Conservation (phyloP, 1,140 invertebrate species). For the Zaprionus africanus region DNA sequence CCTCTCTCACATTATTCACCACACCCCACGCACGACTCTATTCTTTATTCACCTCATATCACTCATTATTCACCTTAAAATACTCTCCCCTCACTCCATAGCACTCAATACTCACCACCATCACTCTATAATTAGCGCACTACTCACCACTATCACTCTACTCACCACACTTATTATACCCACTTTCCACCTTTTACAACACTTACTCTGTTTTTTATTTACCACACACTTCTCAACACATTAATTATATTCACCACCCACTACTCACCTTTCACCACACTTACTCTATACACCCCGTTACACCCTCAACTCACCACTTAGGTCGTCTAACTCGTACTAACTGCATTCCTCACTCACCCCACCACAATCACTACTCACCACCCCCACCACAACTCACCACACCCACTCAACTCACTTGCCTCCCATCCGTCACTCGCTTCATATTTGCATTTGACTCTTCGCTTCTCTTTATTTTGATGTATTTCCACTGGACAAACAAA, state of each 20-base stretch:
- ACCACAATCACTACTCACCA: not conserved
- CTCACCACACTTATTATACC: not conserved
- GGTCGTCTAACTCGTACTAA: not conserved
- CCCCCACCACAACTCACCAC: not conserved
- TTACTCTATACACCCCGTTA: not conserved
- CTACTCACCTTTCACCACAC: too few species aligned
- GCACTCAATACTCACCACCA: too few species aligned
- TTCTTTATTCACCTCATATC: too few species aligned
- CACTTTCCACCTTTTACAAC: not conserved
- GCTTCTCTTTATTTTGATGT: constrained; percentile 73
- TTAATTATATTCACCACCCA: not conserved
- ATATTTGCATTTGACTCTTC: constrained; percentile 69
- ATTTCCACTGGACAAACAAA: constrained; percentile 72
- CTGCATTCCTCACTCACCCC: not conserved
- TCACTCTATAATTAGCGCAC: too few species aligned
- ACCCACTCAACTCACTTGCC: constrained; percentile 11
- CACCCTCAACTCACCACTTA: not conserved
- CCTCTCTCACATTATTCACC: too few species aligned
- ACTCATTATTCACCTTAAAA: too few species aligned
- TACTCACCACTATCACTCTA: not conserved
- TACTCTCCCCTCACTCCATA: too few species aligned
- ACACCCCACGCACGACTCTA: too few species aligned
- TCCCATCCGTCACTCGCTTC: constrained; percentile 39
- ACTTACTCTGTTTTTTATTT: not conserved
- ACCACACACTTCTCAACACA: not conserved